Conservation (phyloP, 1,140 invertebrate genomes). For the Colletes gigas region DNA sequence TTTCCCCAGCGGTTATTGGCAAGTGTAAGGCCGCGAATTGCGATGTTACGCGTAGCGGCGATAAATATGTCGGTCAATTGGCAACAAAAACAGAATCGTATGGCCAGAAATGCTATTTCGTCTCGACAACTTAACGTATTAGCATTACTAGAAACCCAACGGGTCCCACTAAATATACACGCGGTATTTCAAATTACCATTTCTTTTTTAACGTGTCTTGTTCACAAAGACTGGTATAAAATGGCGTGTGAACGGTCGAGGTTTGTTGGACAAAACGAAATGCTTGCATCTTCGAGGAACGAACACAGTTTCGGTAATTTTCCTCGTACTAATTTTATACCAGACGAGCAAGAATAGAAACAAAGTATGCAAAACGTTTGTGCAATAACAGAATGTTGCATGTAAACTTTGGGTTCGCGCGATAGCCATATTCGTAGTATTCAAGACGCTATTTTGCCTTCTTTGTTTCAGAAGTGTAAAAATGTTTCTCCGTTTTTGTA, state of each 20-base stretch:
- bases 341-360: not conserved
- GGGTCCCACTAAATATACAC: not conserved
- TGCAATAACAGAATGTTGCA: not conserved
- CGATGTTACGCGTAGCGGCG: slow-evolving; percentile 22
- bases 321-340: not conserved
- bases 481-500: too few relatives aligned
- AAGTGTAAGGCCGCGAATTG: not conserved
- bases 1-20: slow-evolving; percentile 31
- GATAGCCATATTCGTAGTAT: too few relatives aligned
- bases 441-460: too few relatives aligned
- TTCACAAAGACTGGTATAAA: too few relatives aligned
- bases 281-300: not conserved
- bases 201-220: too few relatives aligned
- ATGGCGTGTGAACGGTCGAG: too few relatives aligned
- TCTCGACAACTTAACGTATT: not conserved
- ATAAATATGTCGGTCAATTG: slow-evolving; percentile 40
- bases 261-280: not conserved
- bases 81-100: not conserved
- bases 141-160: not conserved
- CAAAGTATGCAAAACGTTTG: not conserved
- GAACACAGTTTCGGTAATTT: not conserved
- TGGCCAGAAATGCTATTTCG: not conserved
- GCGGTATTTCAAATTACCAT: not conserved
- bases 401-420: too few relatives aligned
- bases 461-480: too few relatives aligned